Evolutionary conservation across 2,888 invertebrate species (phyloP).

Genomic region (Crematogaster levior): DNA sequence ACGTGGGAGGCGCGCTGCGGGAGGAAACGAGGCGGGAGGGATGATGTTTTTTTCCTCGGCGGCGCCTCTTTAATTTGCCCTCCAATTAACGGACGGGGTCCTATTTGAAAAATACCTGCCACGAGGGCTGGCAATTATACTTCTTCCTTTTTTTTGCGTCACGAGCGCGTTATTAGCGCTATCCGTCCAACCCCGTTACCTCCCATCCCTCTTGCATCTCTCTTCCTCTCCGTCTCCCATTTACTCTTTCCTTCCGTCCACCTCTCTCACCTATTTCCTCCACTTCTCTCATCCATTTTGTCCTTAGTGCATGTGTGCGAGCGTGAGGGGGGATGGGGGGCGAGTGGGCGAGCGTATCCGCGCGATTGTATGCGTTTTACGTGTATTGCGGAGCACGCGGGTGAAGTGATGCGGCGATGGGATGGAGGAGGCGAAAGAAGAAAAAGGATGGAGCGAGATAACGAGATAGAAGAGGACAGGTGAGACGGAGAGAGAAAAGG

Average conservation of each 20-base stretch:
- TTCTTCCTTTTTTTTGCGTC: slow-evolving; percentile 75
- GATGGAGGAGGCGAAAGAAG: slow-evolving; percentile 22
- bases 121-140: slow-evolving; percentile 80
- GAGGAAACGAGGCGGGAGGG: slow-evolving; percentile 56
- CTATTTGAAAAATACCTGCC: slow-evolving; percentile 78
- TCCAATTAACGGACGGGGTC: slow-evolving; percentile 80
- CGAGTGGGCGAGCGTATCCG: slow-evolving; percentile 49
- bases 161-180: slow-evolving; percentile 80
- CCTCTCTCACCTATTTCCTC: slow-evolving; percentile 48
- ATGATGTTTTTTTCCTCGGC: slow-evolving; percentile 76
- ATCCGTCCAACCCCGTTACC: slow-evolving; percentile 73
- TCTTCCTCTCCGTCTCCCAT: slow-evolving; percentile 50
- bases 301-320: slow-evolving; percentile 54
- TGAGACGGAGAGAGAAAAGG: slow-evolving; percentile 37
- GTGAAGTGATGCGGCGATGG: slow-evolving; percentile 38
- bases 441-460: slow-evolving; percentile 50
- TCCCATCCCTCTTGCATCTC: slow-evolving; percentile 51
- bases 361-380: slow-evolving; percentile 58
- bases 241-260: slow-evolving; percentile 42
- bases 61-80: slow-evolving; percentile 80
- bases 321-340: slow-evolving; percentile 20
- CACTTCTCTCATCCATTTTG: slow-evolving; percentile 37
- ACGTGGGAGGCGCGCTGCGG: slow-evolving; percentile 64
- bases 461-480: slow-evolving; percentile 44
- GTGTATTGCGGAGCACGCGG: slow-evolving; percentile 60